A percentile compares a stretch with the other conserved stretches of the same genome.
Conservation (phyloP, 2,113 vertebrate genomes). For the Varanus salvator region DNA sequence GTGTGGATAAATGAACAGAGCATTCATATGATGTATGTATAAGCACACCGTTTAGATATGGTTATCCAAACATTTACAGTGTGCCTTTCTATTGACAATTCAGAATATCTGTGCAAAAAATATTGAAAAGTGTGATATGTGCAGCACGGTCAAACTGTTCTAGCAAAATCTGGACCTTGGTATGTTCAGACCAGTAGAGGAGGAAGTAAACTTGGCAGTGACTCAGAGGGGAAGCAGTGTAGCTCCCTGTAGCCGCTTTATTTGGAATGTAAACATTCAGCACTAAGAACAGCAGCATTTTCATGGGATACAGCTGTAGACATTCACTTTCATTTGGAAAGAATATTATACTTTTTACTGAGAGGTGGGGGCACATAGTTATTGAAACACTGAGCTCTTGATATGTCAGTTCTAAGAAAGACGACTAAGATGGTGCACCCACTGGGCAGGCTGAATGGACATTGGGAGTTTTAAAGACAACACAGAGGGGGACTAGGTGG, state of each 20-base stretch:
- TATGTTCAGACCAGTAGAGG: constrained; percentile 6
- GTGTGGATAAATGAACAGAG: background rate
- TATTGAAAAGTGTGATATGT: constrained; percentile 21
- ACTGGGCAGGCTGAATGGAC: background rate
- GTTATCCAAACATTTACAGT: background rate
- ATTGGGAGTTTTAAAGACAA: background rate
- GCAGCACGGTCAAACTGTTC: background rate
- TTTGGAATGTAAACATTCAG: constrained; percentile 37
- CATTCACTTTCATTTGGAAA: background rate
- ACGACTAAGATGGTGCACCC: background rate
- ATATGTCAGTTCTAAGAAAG: background rate
- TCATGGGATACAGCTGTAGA: background rate
- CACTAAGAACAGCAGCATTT: constrained; percentile 50
- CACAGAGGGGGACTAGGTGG: background rate
- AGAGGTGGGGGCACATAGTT: background rate
- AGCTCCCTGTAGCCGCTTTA: constrained; percentile 1
- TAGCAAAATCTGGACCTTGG: background rate
- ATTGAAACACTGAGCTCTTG: background rate
- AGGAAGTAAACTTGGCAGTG: constrained; percentile 19
- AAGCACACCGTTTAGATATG: background rate
- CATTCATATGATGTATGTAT: background rate
- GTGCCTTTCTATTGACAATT: background rate
- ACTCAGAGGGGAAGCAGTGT: constrained; percentile 14
- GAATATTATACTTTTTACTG: background rate
- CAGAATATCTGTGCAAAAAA: background rate